A percentile compares a stretch with the other conserved stretches of the same genome.
These are phyloP conservation scores for Lagodon rhomboides DNA, from an alignment of 2,797 vertebrate species.

Conservation along the genomic window DNA sequence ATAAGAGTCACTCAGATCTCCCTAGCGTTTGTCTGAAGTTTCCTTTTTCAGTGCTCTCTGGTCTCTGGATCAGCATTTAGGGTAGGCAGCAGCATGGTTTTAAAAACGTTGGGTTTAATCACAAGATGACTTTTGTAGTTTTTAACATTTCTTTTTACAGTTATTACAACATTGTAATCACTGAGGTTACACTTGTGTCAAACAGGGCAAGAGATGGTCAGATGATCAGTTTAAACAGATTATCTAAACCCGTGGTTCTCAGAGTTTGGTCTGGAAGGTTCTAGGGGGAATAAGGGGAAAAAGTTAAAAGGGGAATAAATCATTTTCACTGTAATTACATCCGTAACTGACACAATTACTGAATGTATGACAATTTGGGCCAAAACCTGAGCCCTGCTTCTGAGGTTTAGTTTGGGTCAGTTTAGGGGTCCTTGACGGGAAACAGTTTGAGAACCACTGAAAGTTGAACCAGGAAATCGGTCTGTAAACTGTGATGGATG, in stretches of 20 bases:
- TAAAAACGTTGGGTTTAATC: neutral
- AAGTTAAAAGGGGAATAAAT: too few species aligned
- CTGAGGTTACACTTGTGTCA: neutral
- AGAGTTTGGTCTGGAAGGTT: too few species aligned
- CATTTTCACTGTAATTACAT: too few species aligned
- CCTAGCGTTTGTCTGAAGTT: conserved; percentile 23
- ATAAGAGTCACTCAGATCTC: conserved; percentile 51
- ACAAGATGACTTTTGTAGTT: neutral
- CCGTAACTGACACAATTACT: too few species aligned
- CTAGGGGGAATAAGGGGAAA: too few species aligned
- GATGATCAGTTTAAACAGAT: neutral
- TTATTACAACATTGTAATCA: neutral
- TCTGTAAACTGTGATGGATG: neutral
- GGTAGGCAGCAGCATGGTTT: neutral
- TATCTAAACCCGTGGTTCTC: neutral
- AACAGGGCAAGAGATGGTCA: neutral
- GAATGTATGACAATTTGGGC: too few species aligned
- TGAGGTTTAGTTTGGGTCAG: too few species aligned
- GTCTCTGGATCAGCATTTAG: conserved; percentile 2
- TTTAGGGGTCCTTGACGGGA: too few species aligned
- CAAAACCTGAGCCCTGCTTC: too few species aligned
- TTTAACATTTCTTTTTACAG: neutral
- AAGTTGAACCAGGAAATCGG: neutral
- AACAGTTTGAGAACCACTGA: neutral
- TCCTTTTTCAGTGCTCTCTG: conserved; percentile 29